Base-by-base conservation (phyloP, 2,113 vertebrate species). In the Eulemur macaco region DNA sequence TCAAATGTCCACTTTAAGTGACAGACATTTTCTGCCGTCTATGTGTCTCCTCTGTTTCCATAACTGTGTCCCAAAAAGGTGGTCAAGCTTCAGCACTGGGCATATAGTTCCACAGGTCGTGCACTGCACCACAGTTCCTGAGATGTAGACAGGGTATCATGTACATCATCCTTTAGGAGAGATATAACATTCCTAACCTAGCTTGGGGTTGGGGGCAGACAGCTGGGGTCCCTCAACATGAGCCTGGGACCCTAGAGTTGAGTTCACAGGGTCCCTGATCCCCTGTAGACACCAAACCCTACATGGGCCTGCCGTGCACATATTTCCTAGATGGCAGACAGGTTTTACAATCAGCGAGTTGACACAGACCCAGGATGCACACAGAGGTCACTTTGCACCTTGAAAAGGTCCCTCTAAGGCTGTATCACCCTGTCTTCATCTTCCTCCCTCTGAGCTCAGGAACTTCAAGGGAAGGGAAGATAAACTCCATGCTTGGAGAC, bases 221-320 rank as follows among this genome's bases (percentile, higher is more conserved):
- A 29, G 34, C 52, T 58, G 2, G 50, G n/a, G 15, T 20, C 18
- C n/a, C 20, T 9, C 4, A 13, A 18, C 3, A 14, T 7, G 10
- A 64, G 13, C 25, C 39, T 45, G 13, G 71, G 14, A 74, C 3
- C 25, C 14, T 47, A 45, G 25, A 73, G 21, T 14, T 25, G 39
- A 73, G 11, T 42, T 42, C 23, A 7, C 39, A 73, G 69, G 58
- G 42, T 23, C 39, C 21, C 69, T 73, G 12, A 73, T 10, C 8
- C 14, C 14, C 73, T 17, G 15, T 47, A 4, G 8, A 34, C 42
- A 17, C 8, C 23, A 85, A 77, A 8, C 6, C 10, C 47, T 7
- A 20, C 8, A 12, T 0, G 9, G 20, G 27, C 10, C 11, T 39
- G 2, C 13, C 4, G 3, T 25, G 21, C 13, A 25, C 45, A 10